A percentile compares a stretch with the other conserved stretches of the same genome.
These are phyloP conservation scores for Pocillopora damicornis DNA, from an alignment of 64 coral and sea anemone species.

Conservation along the genomic window DNA sequence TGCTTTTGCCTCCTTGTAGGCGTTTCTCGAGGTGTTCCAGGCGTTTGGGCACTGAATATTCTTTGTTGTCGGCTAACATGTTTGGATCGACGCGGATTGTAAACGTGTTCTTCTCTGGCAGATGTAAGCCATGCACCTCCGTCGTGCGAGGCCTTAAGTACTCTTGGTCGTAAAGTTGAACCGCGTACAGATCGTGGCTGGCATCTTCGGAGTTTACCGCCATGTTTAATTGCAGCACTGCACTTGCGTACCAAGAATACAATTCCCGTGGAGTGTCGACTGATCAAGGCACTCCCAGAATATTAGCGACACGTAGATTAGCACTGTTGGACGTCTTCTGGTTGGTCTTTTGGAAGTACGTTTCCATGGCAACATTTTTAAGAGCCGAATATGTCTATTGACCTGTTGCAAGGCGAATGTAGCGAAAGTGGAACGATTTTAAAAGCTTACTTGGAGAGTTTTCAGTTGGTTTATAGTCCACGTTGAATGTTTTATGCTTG, in stretches of 20 bases:
- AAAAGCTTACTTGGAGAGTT: no score
- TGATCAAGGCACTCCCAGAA: conserved; percentile 29
- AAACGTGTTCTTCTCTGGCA: conserved; percentile 22
- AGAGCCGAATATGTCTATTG: not conserved
- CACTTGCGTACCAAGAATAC: conserved; percentile 6
- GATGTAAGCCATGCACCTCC: not conserved
- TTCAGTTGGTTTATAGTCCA: no score
- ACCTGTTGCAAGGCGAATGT: not conserved
- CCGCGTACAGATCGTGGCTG: conserved; percentile 1
- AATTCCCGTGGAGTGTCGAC: not conserved
- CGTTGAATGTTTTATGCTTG: not conserved
- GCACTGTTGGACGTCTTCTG: not conserved
- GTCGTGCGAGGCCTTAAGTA: conserved; percentile 16
- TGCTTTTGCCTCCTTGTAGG: conserved; percentile 22
- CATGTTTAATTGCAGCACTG: conserved; percentile 9
- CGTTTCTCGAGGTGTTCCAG: conserved; percentile 41
- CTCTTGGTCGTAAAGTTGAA: conserved; percentile 20
- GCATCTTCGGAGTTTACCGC: conserved; percentile 33
- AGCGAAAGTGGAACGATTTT: not conserved
- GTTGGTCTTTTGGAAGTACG: conserved; percentile 27
- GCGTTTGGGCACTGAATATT: conserved; percentile 29
- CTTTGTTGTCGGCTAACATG: conserved; percentile 41
- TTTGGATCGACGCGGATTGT: conserved; percentile 18
- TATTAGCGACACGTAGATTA: conserved; percentile 30
- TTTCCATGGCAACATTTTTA: conserved; percentile 11